phyloP scores from a whole-genome alignment of 1,140 invertebrate genomes.

The Scylla paramamosain region DNA sequence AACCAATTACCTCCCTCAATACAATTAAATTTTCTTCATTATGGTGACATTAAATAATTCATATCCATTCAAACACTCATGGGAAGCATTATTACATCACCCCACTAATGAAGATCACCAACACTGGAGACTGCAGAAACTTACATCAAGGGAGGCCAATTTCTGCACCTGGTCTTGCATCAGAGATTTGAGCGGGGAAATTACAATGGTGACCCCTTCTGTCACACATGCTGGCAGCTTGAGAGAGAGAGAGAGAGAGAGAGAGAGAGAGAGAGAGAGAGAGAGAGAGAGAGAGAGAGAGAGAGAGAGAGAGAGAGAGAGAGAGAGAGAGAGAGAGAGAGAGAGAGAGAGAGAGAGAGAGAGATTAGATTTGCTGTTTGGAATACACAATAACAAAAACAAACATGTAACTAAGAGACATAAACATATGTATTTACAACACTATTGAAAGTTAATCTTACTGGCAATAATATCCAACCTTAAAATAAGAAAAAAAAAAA shows the following conservation, averaged over 20 bases:
- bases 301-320: conserved; percentile 27
- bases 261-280: not conserved
- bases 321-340: conserved; percentile 41
- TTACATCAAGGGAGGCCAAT: conserved; percentile 87
- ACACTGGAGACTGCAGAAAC: not conserved
- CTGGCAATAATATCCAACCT: no score
- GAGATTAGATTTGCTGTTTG: not conserved
- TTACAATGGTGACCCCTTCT: conserved; percentile 92
- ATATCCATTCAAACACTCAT: no score
- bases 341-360: conserved; percentile 21
- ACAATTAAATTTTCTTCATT: no score
- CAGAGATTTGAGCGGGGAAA: conserved; percentile 96
- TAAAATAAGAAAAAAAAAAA: no score
- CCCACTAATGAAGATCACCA: no score
- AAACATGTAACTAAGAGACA: no score
- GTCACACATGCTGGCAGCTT: conserved; percentile 82
- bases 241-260: not conserved
- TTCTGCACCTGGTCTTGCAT: conserved; percentile 97
- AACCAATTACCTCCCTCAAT: no score
- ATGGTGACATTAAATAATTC: no score
- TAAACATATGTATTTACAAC: no score
- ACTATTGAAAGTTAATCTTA: no score
- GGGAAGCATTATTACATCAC: no score
- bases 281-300: not conserved
- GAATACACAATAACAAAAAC: no score